Evolutionary conservation across 1,140 invertebrate genomes (phyloP).

Genomic region (Ectropis grisescens): DNA sequence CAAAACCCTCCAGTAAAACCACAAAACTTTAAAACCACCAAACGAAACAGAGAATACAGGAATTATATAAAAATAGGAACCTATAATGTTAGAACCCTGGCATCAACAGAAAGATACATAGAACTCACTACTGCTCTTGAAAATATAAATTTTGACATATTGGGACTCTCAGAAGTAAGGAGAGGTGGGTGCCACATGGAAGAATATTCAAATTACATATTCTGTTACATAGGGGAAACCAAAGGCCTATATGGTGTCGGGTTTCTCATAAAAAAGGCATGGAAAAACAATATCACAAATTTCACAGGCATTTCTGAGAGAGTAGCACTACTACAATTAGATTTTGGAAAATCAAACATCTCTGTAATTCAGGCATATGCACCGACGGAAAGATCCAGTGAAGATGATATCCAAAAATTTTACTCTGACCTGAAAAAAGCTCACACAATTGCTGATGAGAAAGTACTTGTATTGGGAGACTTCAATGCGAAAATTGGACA

Average conservation of each 20-base stretch:
- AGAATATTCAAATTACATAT: neutral
- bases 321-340: neutral
- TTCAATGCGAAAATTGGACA: too few species aligned
- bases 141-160: neutral
- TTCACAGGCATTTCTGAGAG: neutral
- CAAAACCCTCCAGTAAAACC: neutral
- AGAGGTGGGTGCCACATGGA: neutral
- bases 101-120: neutral
- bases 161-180: neutral
- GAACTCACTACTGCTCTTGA: neutral
- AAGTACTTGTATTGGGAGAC: too few species aligned
- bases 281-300: neutral
- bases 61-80: neutral
- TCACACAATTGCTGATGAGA: too few species aligned
- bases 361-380: neutral
- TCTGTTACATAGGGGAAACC: neutral
- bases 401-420: too few species aligned
- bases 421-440: too few species aligned
- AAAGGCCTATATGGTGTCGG: neutral
- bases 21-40: neutral
- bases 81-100: neutral
- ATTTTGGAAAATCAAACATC: neutral
- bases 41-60: neutral
- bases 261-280: neutral
- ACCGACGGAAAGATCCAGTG: neutral